Conservation (phyloP, 2,888 invertebrate genomes). For the Prosopocoilus inquinatus region DNA sequence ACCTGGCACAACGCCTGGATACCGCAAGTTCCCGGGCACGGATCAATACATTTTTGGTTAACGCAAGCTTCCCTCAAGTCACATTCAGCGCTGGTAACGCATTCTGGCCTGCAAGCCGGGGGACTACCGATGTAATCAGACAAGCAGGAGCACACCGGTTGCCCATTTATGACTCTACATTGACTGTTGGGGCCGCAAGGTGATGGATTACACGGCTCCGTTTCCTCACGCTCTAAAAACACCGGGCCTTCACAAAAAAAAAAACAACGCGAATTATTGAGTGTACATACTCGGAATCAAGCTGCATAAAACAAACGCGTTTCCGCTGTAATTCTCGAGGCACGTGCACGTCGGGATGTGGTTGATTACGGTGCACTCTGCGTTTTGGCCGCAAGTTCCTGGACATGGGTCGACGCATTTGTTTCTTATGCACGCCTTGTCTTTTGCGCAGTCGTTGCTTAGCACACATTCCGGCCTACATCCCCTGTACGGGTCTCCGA, state of each 20-base stretch:
- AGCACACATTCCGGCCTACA: conserved; percentile 62
- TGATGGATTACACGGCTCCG: conserved; percentile 66
- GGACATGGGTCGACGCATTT: conserved; percentile 62
- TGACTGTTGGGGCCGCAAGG: conserved; percentile 74
- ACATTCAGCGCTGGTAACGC: conserved; percentile 70
- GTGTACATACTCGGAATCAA: conserved; percentile 58
- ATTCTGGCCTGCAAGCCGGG: conserved; percentile 71
- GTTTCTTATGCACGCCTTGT: conserved; percentile 60
- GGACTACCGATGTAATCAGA: conserved; percentile 67
- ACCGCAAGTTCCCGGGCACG: conserved; percentile 76
- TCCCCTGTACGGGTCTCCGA: conserved; percentile 54
- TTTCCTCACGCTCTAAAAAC: conserved; percentile 51
- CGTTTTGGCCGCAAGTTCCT: conserved; percentile 62
- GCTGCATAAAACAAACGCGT: conserved; percentile 67
- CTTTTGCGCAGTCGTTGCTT: conserved; percentile 59
- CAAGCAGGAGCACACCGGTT: conserved; percentile 68
- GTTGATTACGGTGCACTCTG: conserved; percentile 58
- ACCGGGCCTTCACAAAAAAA: not conserved
- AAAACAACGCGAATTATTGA: not conserved
- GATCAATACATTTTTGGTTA: conserved; percentile 72
- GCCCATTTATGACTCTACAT: conserved; percentile 64
- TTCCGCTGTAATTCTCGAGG: conserved; percentile 64
- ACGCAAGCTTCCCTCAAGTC: conserved; percentile 66
- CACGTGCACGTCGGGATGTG: conserved; percentile 63
- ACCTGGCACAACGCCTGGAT: conserved; percentile 69